These are phyloP conservation scores for Cavia porcellus DNA, from an alignment of 2,113 vertebrate genomes.

Conservation along the genomic window DNA sequence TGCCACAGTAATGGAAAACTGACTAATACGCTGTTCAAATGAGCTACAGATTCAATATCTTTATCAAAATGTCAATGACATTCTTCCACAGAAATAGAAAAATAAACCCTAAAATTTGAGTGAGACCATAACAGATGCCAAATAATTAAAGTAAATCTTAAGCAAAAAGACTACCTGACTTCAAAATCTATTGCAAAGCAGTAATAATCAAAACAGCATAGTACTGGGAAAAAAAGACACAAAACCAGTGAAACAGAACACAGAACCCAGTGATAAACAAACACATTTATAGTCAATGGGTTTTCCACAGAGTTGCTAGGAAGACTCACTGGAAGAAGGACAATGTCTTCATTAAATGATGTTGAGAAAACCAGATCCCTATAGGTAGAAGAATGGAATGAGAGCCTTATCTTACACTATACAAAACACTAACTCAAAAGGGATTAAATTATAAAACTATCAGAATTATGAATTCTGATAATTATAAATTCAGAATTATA, in stretches of 20 bases:
- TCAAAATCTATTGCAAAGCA: background rate
- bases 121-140: background rate
- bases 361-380: background rate
- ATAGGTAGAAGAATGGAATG: background rate
- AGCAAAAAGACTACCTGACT: background rate
- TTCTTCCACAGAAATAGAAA: background rate
- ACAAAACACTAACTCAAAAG: background rate
- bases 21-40: background rate
- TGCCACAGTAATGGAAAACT: background rate
- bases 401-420: background rate
- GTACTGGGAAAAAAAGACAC: background rate
- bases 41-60: background rate
- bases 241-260: background rate
- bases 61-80: background rate
- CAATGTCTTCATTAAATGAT: background rate
- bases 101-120: background rate
- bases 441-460: no score
- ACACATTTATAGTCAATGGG: background rate
- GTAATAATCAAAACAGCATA: background rate
- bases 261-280: background rate
- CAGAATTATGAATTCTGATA: no score
- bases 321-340: background rate
- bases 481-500: no score
- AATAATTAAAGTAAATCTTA: background rate
- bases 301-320: background rate